phyloP scores from a whole-genome alignment of 1,140 invertebrate genomes.

The Zaprionus ornatus region DNA sequence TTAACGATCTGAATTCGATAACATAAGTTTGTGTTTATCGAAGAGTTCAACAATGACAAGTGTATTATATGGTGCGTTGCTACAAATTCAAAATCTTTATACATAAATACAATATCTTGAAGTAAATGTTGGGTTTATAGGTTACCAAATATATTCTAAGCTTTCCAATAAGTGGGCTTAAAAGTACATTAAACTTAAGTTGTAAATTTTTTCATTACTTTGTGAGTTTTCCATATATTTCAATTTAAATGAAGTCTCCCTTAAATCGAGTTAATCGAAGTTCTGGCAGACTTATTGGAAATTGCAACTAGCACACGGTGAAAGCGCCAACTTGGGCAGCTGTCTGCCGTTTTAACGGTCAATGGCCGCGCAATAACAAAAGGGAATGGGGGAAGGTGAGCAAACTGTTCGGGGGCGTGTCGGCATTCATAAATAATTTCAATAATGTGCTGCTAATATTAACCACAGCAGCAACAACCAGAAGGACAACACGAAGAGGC shows the following conservation, averaged over 20 bases:
- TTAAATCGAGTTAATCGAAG: constrained; percentile 9
- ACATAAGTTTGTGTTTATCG: background rate
- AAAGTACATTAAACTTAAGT: background rate
- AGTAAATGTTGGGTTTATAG: too few species aligned
- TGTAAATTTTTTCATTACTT: background rate
- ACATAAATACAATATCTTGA: too few species aligned
- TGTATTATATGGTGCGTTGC: too few species aligned
- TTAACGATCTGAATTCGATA: background rate
- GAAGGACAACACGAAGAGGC: constrained; percentile 34
- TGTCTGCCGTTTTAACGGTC: constrained; percentile 46
- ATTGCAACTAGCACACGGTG: too few species aligned
- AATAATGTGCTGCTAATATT: constrained; percentile 74
- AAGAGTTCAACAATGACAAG: too few species aligned
- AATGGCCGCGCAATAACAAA: constrained; percentile 40
- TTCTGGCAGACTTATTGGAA: constrained; percentile 9
- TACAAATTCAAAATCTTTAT: too few species aligned
- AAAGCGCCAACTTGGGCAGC: constrained; percentile 54
- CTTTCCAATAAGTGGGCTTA: too few species aligned
- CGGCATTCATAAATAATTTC: constrained; percentile 61
- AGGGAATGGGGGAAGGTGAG: background rate
- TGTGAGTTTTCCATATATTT: background rate
- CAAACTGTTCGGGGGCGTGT: constrained; percentile 14
- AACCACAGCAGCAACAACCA: constrained; percentile 47
- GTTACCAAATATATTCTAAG: too few species aligned
- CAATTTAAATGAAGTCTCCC: background rate